Base-by-base conservation (phyloP, 2,113 vertebrate species). In the Macrotus californicus region DNA sequence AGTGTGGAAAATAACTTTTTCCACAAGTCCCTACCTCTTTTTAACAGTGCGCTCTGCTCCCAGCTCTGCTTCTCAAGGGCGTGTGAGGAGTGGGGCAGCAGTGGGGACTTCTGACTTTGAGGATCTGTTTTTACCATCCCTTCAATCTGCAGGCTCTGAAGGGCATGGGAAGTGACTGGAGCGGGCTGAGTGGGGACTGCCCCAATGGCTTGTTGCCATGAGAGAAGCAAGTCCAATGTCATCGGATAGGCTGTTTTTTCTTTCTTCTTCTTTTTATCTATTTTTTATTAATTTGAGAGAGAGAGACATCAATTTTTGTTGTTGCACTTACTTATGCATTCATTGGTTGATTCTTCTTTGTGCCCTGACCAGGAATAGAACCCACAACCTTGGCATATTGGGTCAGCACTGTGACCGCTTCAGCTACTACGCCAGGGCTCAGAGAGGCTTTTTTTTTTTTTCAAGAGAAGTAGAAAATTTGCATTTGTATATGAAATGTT, bases 391-490 rank as follows among this genome's bases (percentile, higher is more conserved):
- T 67, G 64, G 14, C 1, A 15, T 67, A 67, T 10, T 36, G n/a
- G n/a, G 66, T 36, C n/a, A n/a, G n/a, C 7, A 9, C 7, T n/a
- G 34, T 69, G 9, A 69, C 66, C n/a, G 21, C n/a, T n/a, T 69
- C 34, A 36, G 16, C 66, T 36, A 69, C 66, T n/a, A 18, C 6
- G 34, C 34, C 66, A 69, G 18, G 66, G n/a, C 66, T 36, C 34
- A 36, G 18, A n/a, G 15, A 69, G 66, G n/a, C 66, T 36, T 34
- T 31, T 56, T 26, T 52, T 52, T 59, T 70, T 36, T 90, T 69
- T 75, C 54, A 61, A 75, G 76, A 92, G 14, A 83, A 69, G 76
- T 86, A 94, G 70, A 54, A 91, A 91, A 84, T 84, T 41, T 80
- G 56, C 67, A 83, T 77, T 79, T 84, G 64, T 61, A 54, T 56